These are phyloP conservation scores for Spea hammondii DNA, from an alignment of 2,797 vertebrate genomes.

Conservation along the genomic window DNA sequence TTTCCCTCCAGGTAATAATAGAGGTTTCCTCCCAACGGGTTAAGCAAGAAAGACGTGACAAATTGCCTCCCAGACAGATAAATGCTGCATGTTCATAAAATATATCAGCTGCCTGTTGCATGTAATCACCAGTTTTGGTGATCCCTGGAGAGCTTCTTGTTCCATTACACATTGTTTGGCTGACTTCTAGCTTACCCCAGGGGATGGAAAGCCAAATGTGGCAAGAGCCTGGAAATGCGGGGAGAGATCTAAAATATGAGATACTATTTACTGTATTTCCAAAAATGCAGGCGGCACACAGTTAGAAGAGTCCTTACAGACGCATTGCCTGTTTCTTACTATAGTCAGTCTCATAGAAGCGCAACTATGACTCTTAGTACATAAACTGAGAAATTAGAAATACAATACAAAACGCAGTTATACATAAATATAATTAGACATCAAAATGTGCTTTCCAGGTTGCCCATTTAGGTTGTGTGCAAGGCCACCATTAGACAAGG, in stretches of 20 bases:
- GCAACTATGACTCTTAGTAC: no score
- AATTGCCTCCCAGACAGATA: constrained; percentile 15
- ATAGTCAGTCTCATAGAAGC: no score
- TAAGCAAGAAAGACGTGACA: not conserved
- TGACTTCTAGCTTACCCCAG: constrained; percentile 23
- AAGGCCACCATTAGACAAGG: no score
- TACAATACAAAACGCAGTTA: no score
- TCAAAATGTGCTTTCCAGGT: no score
- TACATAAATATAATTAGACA: no score
- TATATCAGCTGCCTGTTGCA: constrained; percentile 18
- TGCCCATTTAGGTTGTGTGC: no score
- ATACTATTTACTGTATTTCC: constrained; percentile 1
- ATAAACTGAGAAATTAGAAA: no score
- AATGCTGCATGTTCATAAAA: constrained; percentile 1
- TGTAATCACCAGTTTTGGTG: constrained; percentile 33
- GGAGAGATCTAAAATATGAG: constrained; percentile 3
- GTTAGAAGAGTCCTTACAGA: not conserved
- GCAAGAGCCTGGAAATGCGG: not conserved
- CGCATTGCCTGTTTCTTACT: no score
- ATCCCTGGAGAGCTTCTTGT: constrained; percentile 35
- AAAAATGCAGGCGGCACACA: not conserved
- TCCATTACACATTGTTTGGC: constrained; percentile 43
- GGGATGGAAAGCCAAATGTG: constrained; percentile 20
- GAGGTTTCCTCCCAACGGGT: no score
- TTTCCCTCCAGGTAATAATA: no score